Percentiles rank a stretch among this genome's conserved stretches.
phyloP scores from a whole-genome alignment of 2,113 vertebrate genomes.

The Podarcis raffonei region DNA sequence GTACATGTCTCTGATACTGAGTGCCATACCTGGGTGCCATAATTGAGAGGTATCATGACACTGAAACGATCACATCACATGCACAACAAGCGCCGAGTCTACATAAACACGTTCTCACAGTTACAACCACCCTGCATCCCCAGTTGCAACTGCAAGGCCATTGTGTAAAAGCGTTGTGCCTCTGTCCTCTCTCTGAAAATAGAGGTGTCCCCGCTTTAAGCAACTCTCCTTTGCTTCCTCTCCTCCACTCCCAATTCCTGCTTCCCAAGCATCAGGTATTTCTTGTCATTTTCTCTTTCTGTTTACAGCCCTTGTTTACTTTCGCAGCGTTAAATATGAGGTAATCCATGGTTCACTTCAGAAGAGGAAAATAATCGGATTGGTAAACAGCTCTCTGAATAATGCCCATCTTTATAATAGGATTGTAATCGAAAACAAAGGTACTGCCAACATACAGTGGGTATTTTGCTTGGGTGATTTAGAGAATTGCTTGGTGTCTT shows the following conservation, averaged over 20 bases:
- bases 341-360: neutral
- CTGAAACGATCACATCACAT: no score
- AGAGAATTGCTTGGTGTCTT: neutral
- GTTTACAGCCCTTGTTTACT: neutral
- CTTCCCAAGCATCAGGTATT: neutral
- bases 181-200: no score
- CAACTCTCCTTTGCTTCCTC: neutral
- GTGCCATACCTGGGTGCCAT: no score
- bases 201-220: neutral
- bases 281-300: neutral
- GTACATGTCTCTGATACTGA: no score
- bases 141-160: no score
- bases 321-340: neutral
- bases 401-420: neutral
- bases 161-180: no score
- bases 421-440: neutral
- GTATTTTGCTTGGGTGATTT: neutral
- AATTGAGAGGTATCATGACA: no score
- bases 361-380: neutral
- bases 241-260: neutral
- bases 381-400: neutral
- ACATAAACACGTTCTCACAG: no score
- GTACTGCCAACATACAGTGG: neutral
- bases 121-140: no score
- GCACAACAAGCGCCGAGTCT: no score